Evolutionary conservation across 2,888 invertebrate genomes (phyloP), one percentile per base, ranked within the genome.

Genomic region (Philonicus albiceps): DNA sequence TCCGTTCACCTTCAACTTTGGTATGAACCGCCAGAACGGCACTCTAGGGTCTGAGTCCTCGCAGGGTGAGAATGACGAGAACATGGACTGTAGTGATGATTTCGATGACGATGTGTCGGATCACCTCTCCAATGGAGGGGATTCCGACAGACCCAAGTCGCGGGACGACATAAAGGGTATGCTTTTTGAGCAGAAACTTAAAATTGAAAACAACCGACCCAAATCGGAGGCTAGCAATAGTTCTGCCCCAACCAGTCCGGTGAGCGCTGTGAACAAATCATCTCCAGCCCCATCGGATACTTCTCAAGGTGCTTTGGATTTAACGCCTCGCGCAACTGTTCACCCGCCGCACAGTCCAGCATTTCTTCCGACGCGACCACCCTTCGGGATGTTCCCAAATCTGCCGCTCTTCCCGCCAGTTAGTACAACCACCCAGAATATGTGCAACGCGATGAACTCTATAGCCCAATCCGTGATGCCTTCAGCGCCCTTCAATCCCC

Each of bases 401-500:
- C 89, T 92, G 88, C 92, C 92, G 84, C 90, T 92, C 55, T 91
- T 92, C 83, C 92, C 92, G 89, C 94, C 93, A 81, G 86, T 86
- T 19, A 87, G 87, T 86, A 93, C 93, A 89, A 94, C 94, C 91
- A 94, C 95, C 91, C 95, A 95, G 89, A 94, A 96, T 90, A 96
- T 96, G 93, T 95, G 96, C 90, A 94, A 95, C 88, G 96, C 97
- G 88, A 94, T 97, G 90, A 96, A 96, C 88, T 96, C 97, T 88
- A 94, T 97, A 90, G 96, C 97, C 86, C 96, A 96, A 53, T 95
- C 95, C 64, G 95, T 95, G 89, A 95, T 97, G 91, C 96, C 96
- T 89, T 96, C 96, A 90, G 96, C 96, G 87, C 96, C 96, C 89
- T 97, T 97, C 94, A 97, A 97, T 94, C 97, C 97, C 90, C 94